phyloP scores from a whole-genome alignment of 2,888 invertebrate genomes.

The Meiosimyza decipiens region DNA sequence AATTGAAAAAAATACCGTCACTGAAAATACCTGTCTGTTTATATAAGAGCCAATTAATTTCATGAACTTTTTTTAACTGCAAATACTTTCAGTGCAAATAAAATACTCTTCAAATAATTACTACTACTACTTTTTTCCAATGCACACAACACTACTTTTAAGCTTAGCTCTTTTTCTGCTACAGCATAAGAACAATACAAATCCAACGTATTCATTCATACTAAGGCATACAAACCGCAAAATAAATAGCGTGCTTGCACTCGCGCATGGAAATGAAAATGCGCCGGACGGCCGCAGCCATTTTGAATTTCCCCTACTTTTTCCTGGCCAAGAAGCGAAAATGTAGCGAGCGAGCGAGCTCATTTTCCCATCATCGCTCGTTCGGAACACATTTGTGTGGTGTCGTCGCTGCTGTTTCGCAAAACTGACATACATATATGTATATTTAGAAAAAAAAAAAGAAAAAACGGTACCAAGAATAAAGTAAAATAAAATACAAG shows the following conservation, averaged over 20 bases:
- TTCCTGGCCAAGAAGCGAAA: constrained; percentile 11
- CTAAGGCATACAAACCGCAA: background rate
- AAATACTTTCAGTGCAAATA: no score
- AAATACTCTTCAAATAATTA: background rate
- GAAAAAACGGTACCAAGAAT: background rate
- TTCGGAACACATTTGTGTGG: constrained; percentile 15
- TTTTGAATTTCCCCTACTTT: constrained; percentile 28
- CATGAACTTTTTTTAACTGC: no score
- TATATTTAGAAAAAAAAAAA: constrained; percentile 7
- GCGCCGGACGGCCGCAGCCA: constrained; percentile 5
- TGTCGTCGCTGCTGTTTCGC: constrained; percentile 21
- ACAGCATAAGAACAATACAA: background rate
- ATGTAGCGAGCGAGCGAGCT: constrained; percentile 13
- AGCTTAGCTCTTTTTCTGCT: background rate
- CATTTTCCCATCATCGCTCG: constrained; percentile 32
- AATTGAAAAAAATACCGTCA: no score
- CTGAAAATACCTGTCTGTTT: no score
- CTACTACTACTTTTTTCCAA: background rate
- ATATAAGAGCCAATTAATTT: no score
- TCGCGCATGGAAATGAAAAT: constrained; percentile 23
- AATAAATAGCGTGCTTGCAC: background rate
- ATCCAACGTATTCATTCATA: background rate
- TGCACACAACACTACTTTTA: background rate
- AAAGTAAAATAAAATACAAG: constrained; percentile 25
- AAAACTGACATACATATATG: background rate